Evolutionary conservation across 1,140 invertebrate species (phyloP), one percentile per base, ranked within the genome.

Genomic region (Pseudachorutes palmiensis): DNA sequence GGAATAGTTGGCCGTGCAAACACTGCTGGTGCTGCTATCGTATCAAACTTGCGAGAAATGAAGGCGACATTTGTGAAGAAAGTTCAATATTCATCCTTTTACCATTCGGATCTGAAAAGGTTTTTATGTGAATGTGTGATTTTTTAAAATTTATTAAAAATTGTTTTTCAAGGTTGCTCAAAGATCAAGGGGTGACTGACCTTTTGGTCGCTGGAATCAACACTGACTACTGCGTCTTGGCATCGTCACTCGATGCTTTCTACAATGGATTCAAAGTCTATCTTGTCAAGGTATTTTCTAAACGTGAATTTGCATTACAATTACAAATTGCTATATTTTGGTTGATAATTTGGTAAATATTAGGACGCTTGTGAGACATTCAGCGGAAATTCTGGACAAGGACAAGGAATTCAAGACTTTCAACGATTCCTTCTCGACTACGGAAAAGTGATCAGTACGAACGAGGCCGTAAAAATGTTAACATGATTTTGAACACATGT

Each of bases 221-320:
- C 26, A 64, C 62, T 3, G 62, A 64, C 29, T 64, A 64, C 41
- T 64, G 62, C 36, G 62, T 64, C 28, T 51, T 64, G 14, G 62
- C 62, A 5, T 12, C 62, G n/a, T 33, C 33, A 3, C 31, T 64
- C 41, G 62, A 64, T 26, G 62, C 62, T 3, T 64, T 64, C 26
- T 60, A 64, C 55, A 16, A 12, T 2, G 33, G 33, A 19, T 51
- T 16, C 29, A 32, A 64, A 64, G 62, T 64, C 9, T 26, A 32
- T 28, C 28, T 64, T 12, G 31, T 64, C 55, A 3, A 49, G 33
- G 62, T 64, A 51, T n/a, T n/a, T n/a, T n/a, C n/a, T n/a, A n/a
- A n/a, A n/a, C n/a, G n/a, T n/a, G n/a, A n/a, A n/a, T n/a, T n/a
- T n/a, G 36, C 19, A 19, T 45, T 45, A 45, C 55, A 58, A 58